These are phyloP conservation scores for Lamprotornis superbus DNA, from an alignment of 2,113 vertebrate genomes.

Conservation along the genomic window DNA sequence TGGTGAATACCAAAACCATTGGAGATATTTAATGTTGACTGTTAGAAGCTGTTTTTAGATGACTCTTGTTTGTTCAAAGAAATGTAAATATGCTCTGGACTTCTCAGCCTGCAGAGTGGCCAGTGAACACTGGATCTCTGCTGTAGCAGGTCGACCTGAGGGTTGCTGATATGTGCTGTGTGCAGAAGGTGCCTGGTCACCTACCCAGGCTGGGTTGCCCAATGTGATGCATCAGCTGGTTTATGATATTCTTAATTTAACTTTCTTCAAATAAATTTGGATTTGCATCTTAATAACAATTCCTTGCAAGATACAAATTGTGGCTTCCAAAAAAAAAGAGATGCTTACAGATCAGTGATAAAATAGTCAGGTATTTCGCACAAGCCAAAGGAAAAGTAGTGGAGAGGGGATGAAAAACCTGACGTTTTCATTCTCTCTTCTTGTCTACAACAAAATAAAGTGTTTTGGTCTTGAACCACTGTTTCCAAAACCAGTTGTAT, in stretches of 20 bases:
- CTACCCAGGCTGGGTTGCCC: not conserved
- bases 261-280: not conserved
- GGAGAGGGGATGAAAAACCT: not conserved
- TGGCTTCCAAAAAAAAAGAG: not conserved
- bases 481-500: not conserved
- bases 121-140: not conserved
- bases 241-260: not conserved
- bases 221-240: not conserved
- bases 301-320: not conserved
- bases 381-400: not conserved
- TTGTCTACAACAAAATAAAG: not conserved
- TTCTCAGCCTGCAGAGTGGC: not conserved
- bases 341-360: not conserved
- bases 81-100: not conserved
- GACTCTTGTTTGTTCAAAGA: not conserved
- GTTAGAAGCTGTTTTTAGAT: not conserved
- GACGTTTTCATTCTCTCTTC: not conserved
- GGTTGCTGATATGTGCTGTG: not conserved
- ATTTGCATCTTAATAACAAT: not conserved
- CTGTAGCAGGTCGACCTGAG: accelerated
- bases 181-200: not conserved
- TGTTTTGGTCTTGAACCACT: not conserved
- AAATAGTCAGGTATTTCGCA: not conserved
- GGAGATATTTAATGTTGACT: not conserved
- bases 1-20: not conserved